These are phyloP conservation scores for Eristalinus aeneus DNA, from an alignment of 2,888 invertebrate species.

Conservation along the genomic window DNA sequence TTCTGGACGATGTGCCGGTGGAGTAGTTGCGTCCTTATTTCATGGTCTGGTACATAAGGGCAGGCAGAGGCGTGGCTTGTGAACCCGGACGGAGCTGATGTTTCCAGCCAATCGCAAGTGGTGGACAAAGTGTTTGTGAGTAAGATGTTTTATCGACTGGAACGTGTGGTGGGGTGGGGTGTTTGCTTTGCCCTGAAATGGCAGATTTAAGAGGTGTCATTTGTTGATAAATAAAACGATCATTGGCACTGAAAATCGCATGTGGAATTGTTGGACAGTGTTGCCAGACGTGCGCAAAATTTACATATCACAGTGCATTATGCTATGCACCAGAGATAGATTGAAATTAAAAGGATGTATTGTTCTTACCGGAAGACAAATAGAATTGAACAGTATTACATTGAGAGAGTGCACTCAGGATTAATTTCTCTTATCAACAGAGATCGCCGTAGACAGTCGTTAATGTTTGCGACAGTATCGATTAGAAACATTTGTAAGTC, in stretches of 20 bases:
- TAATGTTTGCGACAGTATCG: no score
- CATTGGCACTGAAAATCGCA: slow-evolving; percentile 46
- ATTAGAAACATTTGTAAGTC: no score
- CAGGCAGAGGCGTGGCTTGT: slow-evolving; percentile 45
- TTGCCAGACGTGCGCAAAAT: slow-evolving; percentile 48
- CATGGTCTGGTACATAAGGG: slow-evolving; percentile 17
- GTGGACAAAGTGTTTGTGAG: slow-evolving; percentile 20
- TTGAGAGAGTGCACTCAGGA: no score
- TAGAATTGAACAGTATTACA: no score
- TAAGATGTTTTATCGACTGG: slow-evolving; percentile 6
- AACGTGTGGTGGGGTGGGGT: slow-evolving; percentile 9
- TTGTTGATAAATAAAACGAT: slow-evolving; percentile 64
- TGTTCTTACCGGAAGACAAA: no score
- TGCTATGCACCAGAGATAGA: no score
- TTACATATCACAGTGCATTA: no score
- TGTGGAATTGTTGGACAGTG: slow-evolving; percentile 23
- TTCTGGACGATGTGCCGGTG: neutral
- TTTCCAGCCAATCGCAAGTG: slow-evolving; percentile 39
- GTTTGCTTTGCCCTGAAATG: slow-evolving; percentile 41
- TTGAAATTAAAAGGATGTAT: no score
- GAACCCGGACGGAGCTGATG: neutral
- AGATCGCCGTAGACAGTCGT: no score
- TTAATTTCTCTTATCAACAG: no score
- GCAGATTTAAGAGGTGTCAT: slow-evolving; percentile 66
- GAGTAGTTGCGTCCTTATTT: neutral